Percentiles rank a stretch among this genome's conserved stretches.
These are phyloP conservation scores for Idaea biselata DNA, from an alignment of 2,888 invertebrate genomes.

Conservation along the genomic window DNA sequence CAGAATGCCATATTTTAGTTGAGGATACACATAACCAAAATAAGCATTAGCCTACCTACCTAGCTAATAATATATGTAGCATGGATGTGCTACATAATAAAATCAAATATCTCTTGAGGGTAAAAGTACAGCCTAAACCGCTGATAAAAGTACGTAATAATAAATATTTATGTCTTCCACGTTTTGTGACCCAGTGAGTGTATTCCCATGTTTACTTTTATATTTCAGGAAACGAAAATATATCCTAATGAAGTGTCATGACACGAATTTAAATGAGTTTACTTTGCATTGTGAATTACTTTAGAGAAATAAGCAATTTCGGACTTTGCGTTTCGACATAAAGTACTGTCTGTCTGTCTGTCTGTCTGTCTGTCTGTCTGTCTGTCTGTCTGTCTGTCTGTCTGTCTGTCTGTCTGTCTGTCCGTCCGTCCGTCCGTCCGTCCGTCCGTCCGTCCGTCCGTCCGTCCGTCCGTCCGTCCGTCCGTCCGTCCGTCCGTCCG, in stretches of 20 bases:
- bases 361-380: no score
- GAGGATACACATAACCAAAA: no score
- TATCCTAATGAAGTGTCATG: constrained; percentile 55
- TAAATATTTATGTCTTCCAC: constrained; percentile 6
- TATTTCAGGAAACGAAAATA: constrained; percentile 52
- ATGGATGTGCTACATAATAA: not conserved
- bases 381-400: no score
- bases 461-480: no score
- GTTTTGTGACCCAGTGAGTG: constrained; percentile 32
- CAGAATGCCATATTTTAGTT: no score
- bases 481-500: no score
- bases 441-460: no score
- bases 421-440: no score
- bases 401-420: no score
- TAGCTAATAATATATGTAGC: no score
- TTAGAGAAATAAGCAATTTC: constrained; percentile 14
- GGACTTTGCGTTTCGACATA: not conserved
- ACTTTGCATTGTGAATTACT: constrained; percentile 19
- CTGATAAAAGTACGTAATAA: not conserved
- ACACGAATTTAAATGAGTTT: constrained; percentile 49
- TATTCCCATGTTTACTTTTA: constrained; percentile 38
- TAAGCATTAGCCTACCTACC: no score
- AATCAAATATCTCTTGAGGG: not conserved
- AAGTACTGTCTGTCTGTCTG: not conserved
- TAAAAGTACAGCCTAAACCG: constrained; percentile 7